Conservation (phyloP, 2,113 vertebrate genomes). For the Zosterops japonicus region DNA sequence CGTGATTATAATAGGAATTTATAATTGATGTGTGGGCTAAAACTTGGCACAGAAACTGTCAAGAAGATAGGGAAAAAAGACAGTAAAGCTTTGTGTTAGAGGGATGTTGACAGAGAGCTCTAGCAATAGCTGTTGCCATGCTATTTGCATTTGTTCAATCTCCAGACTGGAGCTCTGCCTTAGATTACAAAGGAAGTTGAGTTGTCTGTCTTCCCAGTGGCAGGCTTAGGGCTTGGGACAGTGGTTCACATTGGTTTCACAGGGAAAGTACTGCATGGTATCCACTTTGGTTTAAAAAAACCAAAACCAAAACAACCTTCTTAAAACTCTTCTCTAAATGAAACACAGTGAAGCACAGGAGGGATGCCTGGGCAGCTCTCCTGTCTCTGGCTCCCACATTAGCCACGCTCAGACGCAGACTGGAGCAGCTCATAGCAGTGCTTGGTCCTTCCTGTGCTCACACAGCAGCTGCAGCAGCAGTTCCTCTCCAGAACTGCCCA, state of each 20-base stretch:
- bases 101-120: not conserved
- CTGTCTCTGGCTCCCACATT: not conserved
- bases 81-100: conserved; percentile 40
- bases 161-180: not conserved
- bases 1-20: not conserved
- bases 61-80: not conserved
- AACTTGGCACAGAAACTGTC: conserved; percentile 38
- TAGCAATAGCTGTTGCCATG: not conserved
- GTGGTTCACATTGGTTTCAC: not conserved
- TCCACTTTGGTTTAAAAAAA: not conserved
- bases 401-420: accelerated
- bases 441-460: not conserved
- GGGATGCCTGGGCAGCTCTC: not conserved
- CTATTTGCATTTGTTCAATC: conserved; percentile 2
- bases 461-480: not conserved
- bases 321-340: not conserved
- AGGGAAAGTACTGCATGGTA: not conserved
- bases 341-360: not conserved
- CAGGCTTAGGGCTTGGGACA: not conserved
- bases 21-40: conserved; percentile 51
- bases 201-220: not conserved
- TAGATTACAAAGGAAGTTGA: not conserved
- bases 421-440: accelerated
- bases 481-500: accelerated
- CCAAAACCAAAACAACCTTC: not conserved